Evolutionary conservation across 1,140 invertebrate species (phyloP), one percentile per base, ranked within the genome.

Genomic region (Proctacanthus coquilletti): DNA sequence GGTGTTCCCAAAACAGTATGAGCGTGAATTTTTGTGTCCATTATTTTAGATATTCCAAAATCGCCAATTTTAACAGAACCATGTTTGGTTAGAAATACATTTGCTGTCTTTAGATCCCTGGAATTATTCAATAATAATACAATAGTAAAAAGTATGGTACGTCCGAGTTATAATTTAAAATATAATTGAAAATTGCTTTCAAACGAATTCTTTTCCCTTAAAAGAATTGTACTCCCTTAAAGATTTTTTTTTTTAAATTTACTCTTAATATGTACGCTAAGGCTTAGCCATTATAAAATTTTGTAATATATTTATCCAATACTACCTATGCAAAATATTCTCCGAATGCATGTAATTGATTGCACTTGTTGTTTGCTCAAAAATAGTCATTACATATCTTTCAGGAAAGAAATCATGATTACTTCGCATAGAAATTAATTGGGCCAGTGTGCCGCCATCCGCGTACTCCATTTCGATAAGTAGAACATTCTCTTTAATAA

Each of bases 381-480:
- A 80, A 32, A 81, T 64, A 3, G 61, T 48, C 14, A 82, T 58
- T 34, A 82, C 71, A 44, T 77, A 69, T 40, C 62, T 55, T 54
- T 84, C 80, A 1, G 61, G 55, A 27, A 62, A 48, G 29, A 68
- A 64, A 17, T 46, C 37, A 21, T 46, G 40, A 11, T 46, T 42
- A 9, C 51, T 51, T n/a, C 64, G 53, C 42, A 66, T 61, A 5
- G 68, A 49, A 3, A 84, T 64, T 40, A 72, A 70, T 46, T 83
- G 75, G 3, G 73, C 67, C 35, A 84, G 45, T 2, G 75, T 84
- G 19, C 80, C 80, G 15, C 76, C 76, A 56, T 83, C 77, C 13
- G 79, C 80, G 56, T 80, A 84, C 52, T 84, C 81, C 77, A 84
- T 84, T 60, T 84, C 77, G 41, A 84, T 84, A 61, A 80, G 75